Evolutionary conservation across 2,888 invertebrate genomes (phyloP).

Genomic region (Drosophila neonasuta): DNA sequence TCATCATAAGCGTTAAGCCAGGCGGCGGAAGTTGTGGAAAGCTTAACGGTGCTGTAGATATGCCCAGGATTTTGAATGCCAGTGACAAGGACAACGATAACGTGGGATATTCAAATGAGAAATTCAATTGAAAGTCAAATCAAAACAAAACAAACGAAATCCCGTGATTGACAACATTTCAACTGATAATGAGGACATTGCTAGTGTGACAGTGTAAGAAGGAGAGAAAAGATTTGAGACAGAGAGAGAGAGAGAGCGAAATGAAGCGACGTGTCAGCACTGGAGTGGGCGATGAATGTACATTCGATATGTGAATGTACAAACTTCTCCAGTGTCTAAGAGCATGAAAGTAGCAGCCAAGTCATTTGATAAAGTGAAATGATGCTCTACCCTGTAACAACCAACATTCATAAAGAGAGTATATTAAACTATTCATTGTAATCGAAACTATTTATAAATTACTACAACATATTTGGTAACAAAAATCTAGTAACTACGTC

Average conservation of each 20-base stretch:
- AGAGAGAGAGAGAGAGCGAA: slow-evolving; percentile 8
- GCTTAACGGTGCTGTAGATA: slow-evolving; percentile 44
- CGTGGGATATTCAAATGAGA: slow-evolving; percentile 66
- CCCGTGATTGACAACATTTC: slow-evolving; percentile 77
- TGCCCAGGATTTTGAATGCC: slow-evolving; percentile 4
- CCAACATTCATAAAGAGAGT: too few relatives aligned
- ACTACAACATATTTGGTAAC: too few relatives aligned
- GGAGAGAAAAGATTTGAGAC: neutral
- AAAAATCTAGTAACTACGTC: too few relatives aligned
- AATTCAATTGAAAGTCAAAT: slow-evolving; percentile 77
- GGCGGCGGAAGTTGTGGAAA: slow-evolving; percentile 20
- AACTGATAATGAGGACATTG: slow-evolving; percentile 71
- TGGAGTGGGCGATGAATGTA: slow-evolving; percentile 25
- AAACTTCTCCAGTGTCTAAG: too few relatives aligned
- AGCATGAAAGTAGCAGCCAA: slow-evolving; percentile 24
- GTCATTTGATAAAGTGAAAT: slow-evolving; percentile 47
- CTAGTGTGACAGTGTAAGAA: slow-evolving; percentile 13
- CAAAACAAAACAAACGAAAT: slow-evolving; percentile 68
- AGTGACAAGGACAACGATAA: slow-evolving; percentile 34
- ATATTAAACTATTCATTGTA: too few relatives aligned
- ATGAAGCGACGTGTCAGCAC: slow-evolving; percentile 41
- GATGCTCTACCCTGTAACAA: slow-evolving; percentile 7
- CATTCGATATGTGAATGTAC: neutral
- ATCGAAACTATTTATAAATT: too few relatives aligned
- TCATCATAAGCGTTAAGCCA: slow-evolving; percentile 67